A percentile compares a stretch with the other conserved stretches of the same genome.
These are phyloP conservation scores for Nothoprocta perdicaria DNA, from an alignment of 2,113 vertebrate species.

Conservation along the genomic window DNA sequence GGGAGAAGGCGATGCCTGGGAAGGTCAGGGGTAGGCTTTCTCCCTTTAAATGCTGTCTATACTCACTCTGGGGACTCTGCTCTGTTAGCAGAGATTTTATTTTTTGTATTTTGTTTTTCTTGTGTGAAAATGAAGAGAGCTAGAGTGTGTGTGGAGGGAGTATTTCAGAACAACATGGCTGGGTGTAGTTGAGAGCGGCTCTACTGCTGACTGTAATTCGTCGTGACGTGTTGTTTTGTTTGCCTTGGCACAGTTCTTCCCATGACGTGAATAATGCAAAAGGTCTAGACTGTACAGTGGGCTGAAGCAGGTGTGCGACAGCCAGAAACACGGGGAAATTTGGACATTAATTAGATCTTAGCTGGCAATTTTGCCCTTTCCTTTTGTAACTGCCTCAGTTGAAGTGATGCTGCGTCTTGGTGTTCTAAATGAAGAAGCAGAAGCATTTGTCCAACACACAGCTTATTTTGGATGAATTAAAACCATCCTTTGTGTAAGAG, in stretches of 20 bases:
- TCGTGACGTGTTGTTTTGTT: conserved; percentile 61
- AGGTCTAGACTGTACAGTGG: not conserved
- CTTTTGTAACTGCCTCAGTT: conserved; percentile 12
- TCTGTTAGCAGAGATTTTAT: not conserved
- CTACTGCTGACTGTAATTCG: conserved; percentile 33
- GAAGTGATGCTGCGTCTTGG: not conserved
- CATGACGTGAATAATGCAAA: conserved; percentile 62
- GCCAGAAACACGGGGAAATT: conserved; percentile 25
- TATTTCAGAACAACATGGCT: not conserved
- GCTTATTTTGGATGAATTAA: not conserved
- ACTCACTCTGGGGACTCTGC: not conserved
- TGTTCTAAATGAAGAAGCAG: not conserved
- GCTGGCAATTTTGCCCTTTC: conserved; percentile 40
- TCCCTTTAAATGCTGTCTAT: not conserved
- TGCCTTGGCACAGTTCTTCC: conserved; percentile 33
- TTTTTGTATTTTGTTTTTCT: not conserved
- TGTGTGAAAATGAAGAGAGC: not conserved
- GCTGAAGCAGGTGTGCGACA: conserved; percentile 31
- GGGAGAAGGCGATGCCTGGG: conserved; percentile 1
- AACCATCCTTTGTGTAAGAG: not conserved
- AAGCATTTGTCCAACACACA: not conserved
- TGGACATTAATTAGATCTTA: conserved; percentile 45
- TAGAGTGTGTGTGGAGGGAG: not conserved
- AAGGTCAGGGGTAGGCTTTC: not conserved
- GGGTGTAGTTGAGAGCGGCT: not conserved